A percentile compares a stretch with the other conserved stretches of the same genome.
phyloP scores from a whole-genome alignment of 2,797 vertebrate genomes.

The Iguana delicatissima region DNA sequence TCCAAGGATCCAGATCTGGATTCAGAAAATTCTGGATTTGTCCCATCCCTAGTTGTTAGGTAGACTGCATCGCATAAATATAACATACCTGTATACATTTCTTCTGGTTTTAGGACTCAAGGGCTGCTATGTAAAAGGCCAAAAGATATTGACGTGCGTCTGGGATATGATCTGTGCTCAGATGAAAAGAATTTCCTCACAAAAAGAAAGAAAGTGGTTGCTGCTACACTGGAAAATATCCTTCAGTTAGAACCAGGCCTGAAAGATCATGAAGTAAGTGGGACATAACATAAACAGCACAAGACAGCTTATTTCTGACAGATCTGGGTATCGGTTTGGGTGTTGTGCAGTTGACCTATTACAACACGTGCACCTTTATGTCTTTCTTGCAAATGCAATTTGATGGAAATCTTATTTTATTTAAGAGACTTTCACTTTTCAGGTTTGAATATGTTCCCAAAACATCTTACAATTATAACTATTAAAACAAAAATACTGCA shows the following conservation, averaged over 20 bases:
- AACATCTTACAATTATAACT: background rate
- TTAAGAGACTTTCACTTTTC: background rate
- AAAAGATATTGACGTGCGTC: conserved; percentile 77
- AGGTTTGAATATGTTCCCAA: background rate
- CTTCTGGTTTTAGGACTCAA: conserved; percentile 71
- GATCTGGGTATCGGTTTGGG: too few species aligned
- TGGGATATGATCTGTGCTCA: conserved; percentile 83
- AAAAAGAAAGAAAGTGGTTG: conserved; percentile 81
- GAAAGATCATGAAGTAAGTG: conserved; percentile 79
- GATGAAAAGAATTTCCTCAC: conserved; percentile 83
- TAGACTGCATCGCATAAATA: background rate
- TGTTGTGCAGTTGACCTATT: background rate
- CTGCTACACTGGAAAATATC: conserved; percentile 78
- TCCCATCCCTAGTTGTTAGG: background rate
- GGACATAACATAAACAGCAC: background rate
- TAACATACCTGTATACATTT: background rate
- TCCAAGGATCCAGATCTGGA: too few species aligned
- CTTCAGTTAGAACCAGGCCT: conserved; percentile 80
- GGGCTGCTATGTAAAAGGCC: conserved; percentile 71
- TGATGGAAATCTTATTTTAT: background rate
- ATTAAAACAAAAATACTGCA: background rate
- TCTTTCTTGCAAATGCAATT: background rate
- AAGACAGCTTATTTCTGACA: background rate
- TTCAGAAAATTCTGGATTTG: too few species aligned
- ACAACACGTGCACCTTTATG: too few species aligned